These are phyloP conservation scores for Strigamia maritima DNA, from an alignment of 2,888 invertebrate species.

Conservation along the genomic window DNA sequence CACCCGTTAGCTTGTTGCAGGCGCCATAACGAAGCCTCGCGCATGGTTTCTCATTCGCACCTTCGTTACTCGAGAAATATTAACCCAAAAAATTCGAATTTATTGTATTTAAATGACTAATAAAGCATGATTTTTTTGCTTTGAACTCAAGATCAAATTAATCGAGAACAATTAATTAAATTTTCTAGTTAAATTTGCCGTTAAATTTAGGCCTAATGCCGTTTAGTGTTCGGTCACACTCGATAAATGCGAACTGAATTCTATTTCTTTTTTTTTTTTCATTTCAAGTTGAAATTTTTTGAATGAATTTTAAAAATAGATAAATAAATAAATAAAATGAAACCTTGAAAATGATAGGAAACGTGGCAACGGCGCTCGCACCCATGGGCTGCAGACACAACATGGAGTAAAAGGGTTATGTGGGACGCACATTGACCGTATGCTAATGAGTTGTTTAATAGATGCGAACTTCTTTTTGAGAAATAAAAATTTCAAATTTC, in stretches of 20 bases:
- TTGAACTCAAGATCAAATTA: neutral
- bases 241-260: too few species aligned
- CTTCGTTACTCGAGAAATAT: neutral
- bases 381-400: conserved; percentile 6
- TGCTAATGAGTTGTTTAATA: conserved; percentile 3
- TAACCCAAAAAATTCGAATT: neutral
- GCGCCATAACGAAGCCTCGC: neutral
- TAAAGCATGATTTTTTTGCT: neutral
- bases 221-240: neutral
- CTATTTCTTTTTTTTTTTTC: too few species aligned
- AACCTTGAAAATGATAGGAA: conserved; percentile 19
- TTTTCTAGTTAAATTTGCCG: neutral
- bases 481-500: neutral
- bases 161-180: too few species aligned
- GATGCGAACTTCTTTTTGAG: neutral
- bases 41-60: neutral
- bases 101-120: neutral
- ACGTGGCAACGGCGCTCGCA: conserved; percentile 5
- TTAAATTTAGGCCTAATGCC: neutral
- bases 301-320: neutral
- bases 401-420: conserved; percentile 19
- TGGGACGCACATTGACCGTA: conserved; percentile 4
- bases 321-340: neutral
- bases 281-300: neutral
- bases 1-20: neutral